Evolutionary conservation across 2,888 invertebrate species (phyloP).

Genomic region (Leptopilina drosophilae): DNA sequence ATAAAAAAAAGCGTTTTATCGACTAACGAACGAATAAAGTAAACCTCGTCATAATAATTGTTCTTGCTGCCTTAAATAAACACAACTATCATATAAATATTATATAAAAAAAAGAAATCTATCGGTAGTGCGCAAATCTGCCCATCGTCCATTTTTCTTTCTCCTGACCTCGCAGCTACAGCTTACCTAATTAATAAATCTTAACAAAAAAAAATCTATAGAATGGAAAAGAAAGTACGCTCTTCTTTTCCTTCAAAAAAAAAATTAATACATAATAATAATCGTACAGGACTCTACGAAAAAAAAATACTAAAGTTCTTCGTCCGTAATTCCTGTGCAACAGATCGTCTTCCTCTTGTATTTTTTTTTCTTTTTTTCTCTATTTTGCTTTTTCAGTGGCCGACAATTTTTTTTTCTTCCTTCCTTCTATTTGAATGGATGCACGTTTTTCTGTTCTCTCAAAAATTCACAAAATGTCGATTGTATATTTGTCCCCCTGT

Average conservation of each 20-base stretch:
- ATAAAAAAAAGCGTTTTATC: slow-evolving; percentile 50
- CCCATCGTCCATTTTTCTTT: slow-evolving; percentile 35
- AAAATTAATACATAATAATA: neutral
- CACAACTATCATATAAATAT: slow-evolving; percentile 49
- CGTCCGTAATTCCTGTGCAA: slow-evolving; percentile 21
- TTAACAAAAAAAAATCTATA: neutral
- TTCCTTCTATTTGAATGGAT: slow-evolving; percentile 9
- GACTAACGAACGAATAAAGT: slow-evolving; percentile 54
- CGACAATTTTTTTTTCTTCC: neutral
- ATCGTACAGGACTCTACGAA: slow-evolving; percentile 24
- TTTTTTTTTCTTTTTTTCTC: neutral
- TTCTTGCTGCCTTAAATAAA: slow-evolving; percentile 65
- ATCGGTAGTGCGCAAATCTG: slow-evolving; percentile 38
- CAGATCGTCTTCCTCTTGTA: slow-evolving; percentile 38
- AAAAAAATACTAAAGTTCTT: neutral
- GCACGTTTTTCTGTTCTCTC: slow-evolving; percentile 16
- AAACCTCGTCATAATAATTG: slow-evolving; percentile 59
- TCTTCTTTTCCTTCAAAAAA: slow-evolving; percentile 4
- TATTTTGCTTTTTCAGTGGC: neutral
- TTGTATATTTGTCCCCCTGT: neutral
- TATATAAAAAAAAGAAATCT: slow-evolving; percentile 50
- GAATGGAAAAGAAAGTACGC: slow-evolving; percentile 29
- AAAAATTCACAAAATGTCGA: slow-evolving; percentile 15
- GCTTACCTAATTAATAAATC: slow-evolving; percentile 38
- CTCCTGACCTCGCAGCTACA: slow-evolving; percentile 34